phyloP scores from a whole-genome alignment of 2,113 vertebrate species.

The Odontophorus gujanensis region DNA sequence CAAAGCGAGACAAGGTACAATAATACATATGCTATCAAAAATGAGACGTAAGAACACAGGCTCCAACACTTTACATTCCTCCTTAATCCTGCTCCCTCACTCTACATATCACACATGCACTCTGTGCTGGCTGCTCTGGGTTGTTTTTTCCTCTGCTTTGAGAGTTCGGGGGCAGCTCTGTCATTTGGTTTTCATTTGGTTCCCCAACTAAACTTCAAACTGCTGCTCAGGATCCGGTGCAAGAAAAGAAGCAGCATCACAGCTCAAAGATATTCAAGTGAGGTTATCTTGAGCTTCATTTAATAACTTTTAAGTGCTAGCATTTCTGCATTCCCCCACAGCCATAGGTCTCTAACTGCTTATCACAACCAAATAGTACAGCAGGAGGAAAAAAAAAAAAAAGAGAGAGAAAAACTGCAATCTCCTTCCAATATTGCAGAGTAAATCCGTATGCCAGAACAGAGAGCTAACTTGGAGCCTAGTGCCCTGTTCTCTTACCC shows the following conservation, averaged over 20 bases:
- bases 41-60: not conserved
- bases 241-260: not conserved
- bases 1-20: not conserved
- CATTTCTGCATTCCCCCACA: not conserved
- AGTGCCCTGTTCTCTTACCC: not conserved
- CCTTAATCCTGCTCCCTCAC: not conserved
- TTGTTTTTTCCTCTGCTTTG: fast-evolving
- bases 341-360: not conserved
- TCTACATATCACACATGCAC: not conserved
- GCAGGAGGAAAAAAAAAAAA: not conserved
- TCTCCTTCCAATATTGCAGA: not conserved
- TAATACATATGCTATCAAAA: not conserved
- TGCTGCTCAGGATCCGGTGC: not conserved
- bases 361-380: not conserved
- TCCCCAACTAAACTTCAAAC: not conserved
- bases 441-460: not conserved
- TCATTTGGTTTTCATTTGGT: not conserved
- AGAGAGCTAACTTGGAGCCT: not conserved
- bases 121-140: not conserved
- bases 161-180: not conserved
- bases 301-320: not conserved
- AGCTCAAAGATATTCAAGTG: not conserved
- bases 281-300: not conserved
- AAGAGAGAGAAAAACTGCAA: not conserved
- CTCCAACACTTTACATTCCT: not conserved